phyloP scores from a whole-genome alignment of 2,113 vertebrate species.

The Hyperopisus bebe region DNA sequence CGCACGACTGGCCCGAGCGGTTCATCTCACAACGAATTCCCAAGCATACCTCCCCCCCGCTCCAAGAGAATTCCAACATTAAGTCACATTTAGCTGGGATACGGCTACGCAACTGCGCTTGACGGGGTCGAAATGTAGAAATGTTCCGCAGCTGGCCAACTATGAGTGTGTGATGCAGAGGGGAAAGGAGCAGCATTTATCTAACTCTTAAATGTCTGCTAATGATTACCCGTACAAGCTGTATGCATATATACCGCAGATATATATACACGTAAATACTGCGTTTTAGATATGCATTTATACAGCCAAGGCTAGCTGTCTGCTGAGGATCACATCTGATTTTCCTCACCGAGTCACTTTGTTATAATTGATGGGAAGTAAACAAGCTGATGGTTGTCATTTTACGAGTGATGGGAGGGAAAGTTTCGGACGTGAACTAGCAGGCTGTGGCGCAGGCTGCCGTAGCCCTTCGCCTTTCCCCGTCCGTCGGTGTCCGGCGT shows the following conservation, averaged over 20 bases:
- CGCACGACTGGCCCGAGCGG: slow-evolving; percentile 41
- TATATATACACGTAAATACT: slow-evolving; percentile 32
- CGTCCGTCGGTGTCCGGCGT: slow-evolving; percentile 19
- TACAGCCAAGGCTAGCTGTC: slow-evolving; percentile 51
- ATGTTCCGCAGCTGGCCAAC: slow-evolving; percentile 6
- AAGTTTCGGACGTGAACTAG: slow-evolving; percentile 25
- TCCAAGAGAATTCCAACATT: slow-evolving; percentile 74
- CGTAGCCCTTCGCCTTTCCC: slow-evolving; percentile 11
- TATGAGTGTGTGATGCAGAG: background rate
- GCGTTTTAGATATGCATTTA: slow-evolving; percentile 35
- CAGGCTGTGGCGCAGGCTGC: slow-evolving; percentile 20
- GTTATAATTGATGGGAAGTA: background rate
- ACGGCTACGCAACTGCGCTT: slow-evolving; percentile 48
- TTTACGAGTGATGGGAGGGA: slow-evolving; percentile 11
- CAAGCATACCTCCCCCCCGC: slow-evolving; percentile 68
- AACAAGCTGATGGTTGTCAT: background rate
- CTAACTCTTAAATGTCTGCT: slow-evolving; percentile 34
- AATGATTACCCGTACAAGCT: slow-evolving; percentile 56
- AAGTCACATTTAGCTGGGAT: slow-evolving; percentile 66
- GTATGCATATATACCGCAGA: slow-evolving; percentile 33
- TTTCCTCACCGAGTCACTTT: too few relatives aligned
- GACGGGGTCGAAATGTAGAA: slow-evolving; percentile 9
- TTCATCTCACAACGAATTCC: slow-evolving; percentile 66
- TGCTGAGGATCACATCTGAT: background rate
- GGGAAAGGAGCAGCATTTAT: background rate